Percentiles rank a stretch among this genome's conserved stretches.
Conservation (phyloP, 2,888 invertebrate species). For the Atrina japonica region DNA sequence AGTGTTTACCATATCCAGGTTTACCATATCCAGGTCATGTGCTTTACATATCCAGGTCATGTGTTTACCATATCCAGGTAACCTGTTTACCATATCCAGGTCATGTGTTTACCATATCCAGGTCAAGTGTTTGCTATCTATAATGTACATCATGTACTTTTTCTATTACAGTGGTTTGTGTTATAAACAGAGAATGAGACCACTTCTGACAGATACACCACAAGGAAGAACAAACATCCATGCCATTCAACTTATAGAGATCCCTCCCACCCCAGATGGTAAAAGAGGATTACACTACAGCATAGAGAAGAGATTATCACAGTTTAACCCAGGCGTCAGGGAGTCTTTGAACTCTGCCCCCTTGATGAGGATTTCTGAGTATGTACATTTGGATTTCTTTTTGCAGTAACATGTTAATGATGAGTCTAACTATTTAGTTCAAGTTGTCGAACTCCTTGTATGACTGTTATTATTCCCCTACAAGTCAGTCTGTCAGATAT, state of each 20-base stretch:
- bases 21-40: no score
- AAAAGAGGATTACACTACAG: slow-evolving; percentile 85
- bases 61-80: no score
- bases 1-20: no score
- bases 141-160: not conserved
- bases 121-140: no score
- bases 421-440: no score
- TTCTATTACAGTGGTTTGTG: slow-evolving; percentile 86
- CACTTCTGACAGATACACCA: slow-evolving; percentile 82
- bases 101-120: no score
- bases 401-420: no score
- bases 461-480: no score
- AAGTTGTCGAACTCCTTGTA: no score
- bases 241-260: slow-evolving; percentile 91
- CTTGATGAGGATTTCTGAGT: slow-evolving; percentile 68
- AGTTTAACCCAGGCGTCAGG: slow-evolving; percentile 21
- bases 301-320: slow-evolving; percentile 79
- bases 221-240: slow-evolving; percentile 84
- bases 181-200: slow-evolving; percentile 88
- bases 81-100: no score
- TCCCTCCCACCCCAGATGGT: slow-evolving; percentile 84
- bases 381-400: slow-evolving; percentile 35
- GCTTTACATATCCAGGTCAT: no score
- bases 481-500: no score
- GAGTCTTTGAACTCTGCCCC: slow-evolving; percentile 43